A percentile compares a stretch with the other conserved stretches of the same genome.
Evolutionary conservation across 2,113 vertebrate genomes (phyloP).

Genomic region (Pao palembangensis): DNA sequence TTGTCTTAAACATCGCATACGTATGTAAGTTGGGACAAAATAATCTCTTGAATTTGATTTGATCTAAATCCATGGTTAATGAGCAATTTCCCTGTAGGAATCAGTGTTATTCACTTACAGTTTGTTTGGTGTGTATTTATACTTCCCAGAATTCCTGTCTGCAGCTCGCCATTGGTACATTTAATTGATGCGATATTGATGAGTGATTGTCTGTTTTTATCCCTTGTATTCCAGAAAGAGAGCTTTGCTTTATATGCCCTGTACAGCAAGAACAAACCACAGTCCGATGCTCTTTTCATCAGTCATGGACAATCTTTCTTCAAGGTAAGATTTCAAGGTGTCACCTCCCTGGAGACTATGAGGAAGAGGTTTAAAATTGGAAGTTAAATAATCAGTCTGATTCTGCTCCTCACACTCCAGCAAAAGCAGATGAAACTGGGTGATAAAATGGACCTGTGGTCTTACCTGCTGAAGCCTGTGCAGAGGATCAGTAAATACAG

Average conservation of each 20-base stretch:
- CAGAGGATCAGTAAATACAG: constrained; percentile 81
- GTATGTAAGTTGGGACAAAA: no score
- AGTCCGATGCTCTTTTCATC: constrained; percentile 72
- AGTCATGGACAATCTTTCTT: constrained; percentile 74
- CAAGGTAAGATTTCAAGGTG: constrained; percentile 59
- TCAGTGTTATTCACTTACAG: no score
- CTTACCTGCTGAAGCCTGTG: constrained; percentile 76
- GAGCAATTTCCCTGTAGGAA: no score
- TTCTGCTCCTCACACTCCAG: constrained; percentile 36
- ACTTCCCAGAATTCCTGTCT: no score
- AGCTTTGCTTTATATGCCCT: constrained; percentile 76
- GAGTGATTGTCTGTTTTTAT: constrained; percentile 17
- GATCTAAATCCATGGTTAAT: no score
- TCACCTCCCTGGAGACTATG: neutral
- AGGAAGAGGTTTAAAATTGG: no score
- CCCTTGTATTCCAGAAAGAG: constrained; percentile 61
- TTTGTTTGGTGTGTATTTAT: no score
- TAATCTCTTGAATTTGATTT: no score
- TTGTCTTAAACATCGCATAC: no score
- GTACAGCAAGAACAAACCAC: constrained; percentile 80
- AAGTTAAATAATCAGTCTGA: neutral
- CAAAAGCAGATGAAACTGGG: constrained; percentile 71
- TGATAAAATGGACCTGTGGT: constrained; percentile 78
- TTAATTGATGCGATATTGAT: neutral
- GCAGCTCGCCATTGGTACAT: no score